phyloP scores from a whole-genome alignment of 2,888 invertebrate species.

The Phrixothrix hirtus region DNA sequence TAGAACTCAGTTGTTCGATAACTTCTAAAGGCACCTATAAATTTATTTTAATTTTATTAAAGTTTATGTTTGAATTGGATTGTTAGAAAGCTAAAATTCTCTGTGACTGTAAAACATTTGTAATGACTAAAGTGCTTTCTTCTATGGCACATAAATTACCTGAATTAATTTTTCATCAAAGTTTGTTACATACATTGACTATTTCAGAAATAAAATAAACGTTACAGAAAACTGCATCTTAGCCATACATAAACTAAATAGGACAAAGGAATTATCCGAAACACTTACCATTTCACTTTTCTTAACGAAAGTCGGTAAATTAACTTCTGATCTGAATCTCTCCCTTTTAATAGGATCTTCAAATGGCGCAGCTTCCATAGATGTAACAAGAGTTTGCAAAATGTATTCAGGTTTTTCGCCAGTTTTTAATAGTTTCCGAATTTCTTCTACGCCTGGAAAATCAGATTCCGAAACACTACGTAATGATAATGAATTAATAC shows the following conservation, averaged over 20 bases:
- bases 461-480: conserved; percentile 55
- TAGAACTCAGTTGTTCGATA: conserved; percentile 65
- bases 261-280: too few relatives aligned
- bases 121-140: too few relatives aligned
- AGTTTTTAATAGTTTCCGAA: conserved; percentile 70
- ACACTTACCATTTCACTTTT: conserved; percentile 67
- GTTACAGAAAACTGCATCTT: too few relatives aligned
- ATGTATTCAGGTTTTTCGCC: conserved; percentile 71
- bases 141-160: too few relatives aligned
- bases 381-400: conserved; percentile 65
- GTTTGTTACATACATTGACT: too few relatives aligned
- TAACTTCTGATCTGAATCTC: conserved; percentile 67
- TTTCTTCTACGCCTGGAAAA: conserved; percentile 67
- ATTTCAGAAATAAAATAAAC: too few relatives aligned
- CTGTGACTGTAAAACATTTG: too few relatives aligned
- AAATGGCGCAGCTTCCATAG: conserved; percentile 56
- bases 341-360: conserved; percentile 56
- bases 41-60: background rate
- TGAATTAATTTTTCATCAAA: too few relatives aligned
- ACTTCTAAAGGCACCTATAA: conserved; percentile 68
- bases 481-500: conserved; percentile 58
- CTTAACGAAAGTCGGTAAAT: conserved; percentile 74
- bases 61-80: too few relatives aligned
- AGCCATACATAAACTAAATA: too few relatives aligned
- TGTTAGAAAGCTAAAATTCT: too few relatives aligned